phyloP scores from a whole-genome alignment of 2,113 vertebrate species.

The Stictonetta naevosa region DNA sequence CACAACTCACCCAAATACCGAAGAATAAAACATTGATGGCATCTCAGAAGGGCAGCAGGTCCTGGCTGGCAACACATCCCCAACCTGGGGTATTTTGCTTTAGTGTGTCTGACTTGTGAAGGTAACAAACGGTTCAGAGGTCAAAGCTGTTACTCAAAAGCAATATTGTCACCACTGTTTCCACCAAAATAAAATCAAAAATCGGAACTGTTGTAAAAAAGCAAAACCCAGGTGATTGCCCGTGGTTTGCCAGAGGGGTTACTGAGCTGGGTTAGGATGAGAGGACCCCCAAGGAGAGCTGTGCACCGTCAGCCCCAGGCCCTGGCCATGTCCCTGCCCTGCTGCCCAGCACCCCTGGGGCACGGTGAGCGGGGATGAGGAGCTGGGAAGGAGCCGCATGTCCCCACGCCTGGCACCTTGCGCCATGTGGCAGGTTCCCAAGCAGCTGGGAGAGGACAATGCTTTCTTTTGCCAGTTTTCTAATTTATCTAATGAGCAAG shows the following conservation, averaged over 20 bases:
- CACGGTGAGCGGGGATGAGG: neutral
- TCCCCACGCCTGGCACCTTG: neutral
- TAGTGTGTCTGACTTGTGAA: neutral
- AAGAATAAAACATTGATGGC: neutral
- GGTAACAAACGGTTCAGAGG: neutral
- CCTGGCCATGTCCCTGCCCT: neutral
- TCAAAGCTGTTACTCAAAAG: neutral
- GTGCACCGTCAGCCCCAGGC: neutral
- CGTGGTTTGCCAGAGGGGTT: accelerated
- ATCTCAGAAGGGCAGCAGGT: neutral
- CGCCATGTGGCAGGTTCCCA: slow-evolving; percentile 8
- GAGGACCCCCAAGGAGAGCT: neutral
- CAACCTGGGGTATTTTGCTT: neutral
- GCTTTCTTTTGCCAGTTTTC: slow-evolving; percentile 42
- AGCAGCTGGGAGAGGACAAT: neutral
- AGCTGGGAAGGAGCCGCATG: neutral
- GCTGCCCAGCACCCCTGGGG: neutral
- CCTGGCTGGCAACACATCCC: neutral
- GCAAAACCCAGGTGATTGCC: neutral
- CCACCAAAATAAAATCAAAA: neutral
- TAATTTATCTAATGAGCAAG: slow-evolving; percentile 65
- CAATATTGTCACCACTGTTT: neutral
- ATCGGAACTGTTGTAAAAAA: neutral
- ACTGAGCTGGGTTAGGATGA: neutral
- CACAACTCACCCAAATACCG: neutral